A percentile compares a stretch with the other conserved stretches of the same genome.
phyloP scores from a whole-genome alignment of 2,888 invertebrate species.

The Pristionchus japonicus region DNA sequence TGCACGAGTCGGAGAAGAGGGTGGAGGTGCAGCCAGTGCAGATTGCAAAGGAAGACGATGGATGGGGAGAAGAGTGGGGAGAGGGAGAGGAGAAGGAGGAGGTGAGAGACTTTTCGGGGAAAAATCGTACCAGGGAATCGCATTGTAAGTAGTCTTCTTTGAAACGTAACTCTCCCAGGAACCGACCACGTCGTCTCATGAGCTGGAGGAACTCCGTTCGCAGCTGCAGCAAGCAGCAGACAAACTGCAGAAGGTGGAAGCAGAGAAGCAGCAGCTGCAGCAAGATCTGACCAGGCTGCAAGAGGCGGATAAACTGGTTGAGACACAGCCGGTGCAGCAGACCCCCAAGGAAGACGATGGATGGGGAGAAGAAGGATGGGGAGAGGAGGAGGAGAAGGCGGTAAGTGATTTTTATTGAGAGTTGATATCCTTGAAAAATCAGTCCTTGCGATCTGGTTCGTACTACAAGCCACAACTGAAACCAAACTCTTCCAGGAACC shows the following conservation, averaged over 20 bases:
- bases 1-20: not conserved
- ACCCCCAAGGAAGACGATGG: slow-evolving; percentile 3
- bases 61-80: not conserved
- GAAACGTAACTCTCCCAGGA: not conserved
- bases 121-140: no score
- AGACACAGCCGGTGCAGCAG: not conserved
- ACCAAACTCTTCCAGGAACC: not conserved
- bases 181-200: not conserved
- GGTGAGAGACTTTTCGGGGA: no score
- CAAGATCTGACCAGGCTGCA: not conserved
- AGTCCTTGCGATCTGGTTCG: no score
- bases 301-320: not conserved
- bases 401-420: no score
- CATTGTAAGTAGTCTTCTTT: no score
- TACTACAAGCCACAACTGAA: no score
- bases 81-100: not conserved
- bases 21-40: not conserved
- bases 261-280: not conserved
- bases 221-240: not conserved
- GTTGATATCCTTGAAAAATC: no score
- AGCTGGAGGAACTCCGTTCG: not conserved
- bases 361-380: slow-evolving; percentile 46
- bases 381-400: not conserved
- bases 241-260: not conserved
- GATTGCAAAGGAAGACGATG: not conserved